Base-by-base conservation (phyloP, 64 coral and sea anemone genomes). In the Porites lutea region DNA sequence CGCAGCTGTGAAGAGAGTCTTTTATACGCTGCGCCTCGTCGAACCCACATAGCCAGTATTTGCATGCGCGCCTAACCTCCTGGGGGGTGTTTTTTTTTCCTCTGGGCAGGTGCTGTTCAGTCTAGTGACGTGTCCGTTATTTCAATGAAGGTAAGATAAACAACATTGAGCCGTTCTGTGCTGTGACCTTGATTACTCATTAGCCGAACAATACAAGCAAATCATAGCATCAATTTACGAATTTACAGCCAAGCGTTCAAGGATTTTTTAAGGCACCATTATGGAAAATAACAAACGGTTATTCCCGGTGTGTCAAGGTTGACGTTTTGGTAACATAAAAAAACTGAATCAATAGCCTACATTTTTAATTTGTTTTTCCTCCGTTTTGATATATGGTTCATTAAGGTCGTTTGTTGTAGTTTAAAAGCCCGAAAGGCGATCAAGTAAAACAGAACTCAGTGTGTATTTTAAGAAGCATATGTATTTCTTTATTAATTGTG, bases 301-400 rank as follows among this genome's bases (percentile, higher is more conserved):
- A 68, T 11, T 3, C 45, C 4, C 81, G 51, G 48, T 84, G 61
- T 84, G 63, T 84, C 46, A 63, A 65, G 12, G 16, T 3, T 15
- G 19, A 44, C 49, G 79, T 82, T 47, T 68, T 67, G 19, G 81
- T 68, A 47, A 84, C 81, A 69, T 65, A 51, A 15, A 69, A 47
- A 61, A 84, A 84, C 81, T 68, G 47, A 50, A 48, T 82, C 47
- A 90, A 82, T 80, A 57, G 64, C 51, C 45, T 59, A 13, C 53
- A 81, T 60, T 84, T 89, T 84, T 91, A 83, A 91, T 74, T 82
- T 91, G 49, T 55, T 91, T 83, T 83, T 15, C 8, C n/a, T 74
- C 55, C 61, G 37, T 84, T 80, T 91, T 91, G 89, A 84, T 83
- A 44, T 75, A 61, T 83, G 89, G 66, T 91, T 91, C 79, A 91